phyloP scores from a whole-genome alignment of 2,888 invertebrate genomes.

The Acleris cristana region DNA sequence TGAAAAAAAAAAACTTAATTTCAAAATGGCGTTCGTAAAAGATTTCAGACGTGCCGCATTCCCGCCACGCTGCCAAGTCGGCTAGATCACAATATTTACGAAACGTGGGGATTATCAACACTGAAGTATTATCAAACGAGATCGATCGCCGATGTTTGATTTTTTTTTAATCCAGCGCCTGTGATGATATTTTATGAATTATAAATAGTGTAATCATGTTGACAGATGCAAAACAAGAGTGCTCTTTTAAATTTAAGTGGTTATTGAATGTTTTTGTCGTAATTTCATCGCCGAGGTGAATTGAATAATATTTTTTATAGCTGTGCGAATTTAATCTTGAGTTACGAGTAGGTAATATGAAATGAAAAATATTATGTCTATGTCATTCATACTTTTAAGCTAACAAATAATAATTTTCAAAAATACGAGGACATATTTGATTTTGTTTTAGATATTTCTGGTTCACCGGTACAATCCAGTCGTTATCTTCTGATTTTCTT shows the following conservation, averaged over 20 bases:
- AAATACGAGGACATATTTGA: too few relatives aligned
- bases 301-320: neutral
- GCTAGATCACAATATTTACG: constrained; percentile 34
- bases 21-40: constrained; percentile 26
- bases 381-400: too few relatives aligned
- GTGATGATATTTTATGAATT: constrained; percentile 26
- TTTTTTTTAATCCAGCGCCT: constrained; percentile 7
- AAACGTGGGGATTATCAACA: constrained; percentile 27
- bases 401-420: too few relatives aligned
- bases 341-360: too few relatives aligned
- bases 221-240: constrained; percentile 12
- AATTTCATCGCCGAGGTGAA: neutral
- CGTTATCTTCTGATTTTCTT: too few relatives aligned
- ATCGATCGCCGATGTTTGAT: constrained; percentile 26
- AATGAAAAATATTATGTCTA: too few relatives aligned
- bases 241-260: constrained; percentile 14
- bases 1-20: constrained; percentile 27
- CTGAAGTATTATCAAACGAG: constrained; percentile 32
- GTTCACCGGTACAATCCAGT: too few relatives aligned
- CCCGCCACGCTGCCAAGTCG: constrained; percentile 24
- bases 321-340: neutral
- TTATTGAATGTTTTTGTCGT: constrained; percentile 6
- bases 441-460: too few relatives aligned
- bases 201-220: constrained; percentile 16
- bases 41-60: constrained; percentile 24